Conservation (phyloP, 53 echinoderm and acorn worm genomes). For the Antedon mediterranea region DNA sequence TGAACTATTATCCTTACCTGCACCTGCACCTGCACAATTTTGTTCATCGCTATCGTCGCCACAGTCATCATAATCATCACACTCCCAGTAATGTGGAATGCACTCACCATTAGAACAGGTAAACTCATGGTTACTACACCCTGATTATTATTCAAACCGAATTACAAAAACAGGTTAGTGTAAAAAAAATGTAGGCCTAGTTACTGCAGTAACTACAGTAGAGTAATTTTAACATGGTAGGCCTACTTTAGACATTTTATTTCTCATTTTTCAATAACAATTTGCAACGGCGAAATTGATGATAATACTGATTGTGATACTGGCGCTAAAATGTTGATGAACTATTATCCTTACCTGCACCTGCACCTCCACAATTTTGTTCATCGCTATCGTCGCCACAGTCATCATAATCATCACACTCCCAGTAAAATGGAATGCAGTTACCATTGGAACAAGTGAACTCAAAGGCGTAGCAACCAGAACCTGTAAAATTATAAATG, state of each 20-base stretch:
- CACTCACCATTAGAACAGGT: slow-evolving; percentile 2
- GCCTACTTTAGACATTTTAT: no score
- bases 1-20: no score
- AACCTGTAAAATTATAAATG: no score
- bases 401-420: slow-evolving; percentile 6
- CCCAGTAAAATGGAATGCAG: slow-evolving; percentile 13
- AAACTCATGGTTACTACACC: slow-evolving; percentile 1
- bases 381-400: slow-evolving; percentile 12
- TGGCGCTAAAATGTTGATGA: no score
- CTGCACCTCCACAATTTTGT: slow-evolving; percentile 4
- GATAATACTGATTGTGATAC: no score
- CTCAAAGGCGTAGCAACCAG: slow-evolving; percentile 2
- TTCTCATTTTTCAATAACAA: no score
- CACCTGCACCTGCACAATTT: slow-evolving; percentile 4
- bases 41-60: slow-evolving; percentile 10
- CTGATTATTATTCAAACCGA: not conserved
- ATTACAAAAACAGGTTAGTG: not conserved
- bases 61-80: slow-evolving; percentile 6
- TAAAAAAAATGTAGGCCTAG: no score
- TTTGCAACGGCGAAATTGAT: no score
- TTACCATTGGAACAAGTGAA: slow-evolving; percentile 9
- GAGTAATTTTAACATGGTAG: no score
- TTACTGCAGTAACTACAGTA: no score
- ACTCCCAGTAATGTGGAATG: slow-evolving; percentile 13
- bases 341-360: no score